Conservation (phyloP, 1,140 invertebrate species). For the Trichogramma pretiosum region DNA sequence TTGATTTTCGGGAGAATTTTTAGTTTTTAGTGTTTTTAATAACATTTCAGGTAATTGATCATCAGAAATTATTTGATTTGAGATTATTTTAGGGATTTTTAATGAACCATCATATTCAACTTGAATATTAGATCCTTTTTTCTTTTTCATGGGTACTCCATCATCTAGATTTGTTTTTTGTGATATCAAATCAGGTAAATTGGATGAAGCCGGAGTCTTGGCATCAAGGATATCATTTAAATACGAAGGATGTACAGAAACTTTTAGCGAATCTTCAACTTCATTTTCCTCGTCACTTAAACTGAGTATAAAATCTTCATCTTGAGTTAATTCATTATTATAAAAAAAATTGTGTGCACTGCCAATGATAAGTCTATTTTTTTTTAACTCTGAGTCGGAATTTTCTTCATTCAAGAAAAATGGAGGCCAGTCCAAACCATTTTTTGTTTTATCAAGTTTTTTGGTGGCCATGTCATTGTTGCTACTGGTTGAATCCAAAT, state of each 20-base stretch:
- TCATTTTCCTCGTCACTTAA: slow-evolving; percentile 18
- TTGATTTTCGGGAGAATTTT: slow-evolving; percentile 9
- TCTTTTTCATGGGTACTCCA: background rate
- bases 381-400: slow-evolving; percentile 3
- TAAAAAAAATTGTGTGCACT: no score
- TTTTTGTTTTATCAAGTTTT: background rate
- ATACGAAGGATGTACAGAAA: slow-evolving; percentile 21
- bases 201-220: slow-evolving; percentile 16
- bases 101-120: background rate
- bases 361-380: slow-evolving; percentile 1
- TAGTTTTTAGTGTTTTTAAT: slow-evolving; percentile 24
- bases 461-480: background rate
- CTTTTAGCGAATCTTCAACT: slow-evolving; percentile 27
- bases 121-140: background rate
- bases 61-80: slow-evolving; percentile 31
- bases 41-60: slow-evolving; percentile 29
- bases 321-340: background rate
- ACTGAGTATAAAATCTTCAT: slow-evolving; percentile 1
- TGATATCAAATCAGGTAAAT: slow-evolving; percentile 22
- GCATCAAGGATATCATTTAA: background rate
- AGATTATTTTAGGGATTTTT: slow-evolving; percentile 32
- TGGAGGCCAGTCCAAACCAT: background rate
- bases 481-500: background rate
- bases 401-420: background rate
- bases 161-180: no score